Evolutionary conservation across 2,113 vertebrate genomes (phyloP).

Genomic region (Illadopsis cleaveri): DNA sequence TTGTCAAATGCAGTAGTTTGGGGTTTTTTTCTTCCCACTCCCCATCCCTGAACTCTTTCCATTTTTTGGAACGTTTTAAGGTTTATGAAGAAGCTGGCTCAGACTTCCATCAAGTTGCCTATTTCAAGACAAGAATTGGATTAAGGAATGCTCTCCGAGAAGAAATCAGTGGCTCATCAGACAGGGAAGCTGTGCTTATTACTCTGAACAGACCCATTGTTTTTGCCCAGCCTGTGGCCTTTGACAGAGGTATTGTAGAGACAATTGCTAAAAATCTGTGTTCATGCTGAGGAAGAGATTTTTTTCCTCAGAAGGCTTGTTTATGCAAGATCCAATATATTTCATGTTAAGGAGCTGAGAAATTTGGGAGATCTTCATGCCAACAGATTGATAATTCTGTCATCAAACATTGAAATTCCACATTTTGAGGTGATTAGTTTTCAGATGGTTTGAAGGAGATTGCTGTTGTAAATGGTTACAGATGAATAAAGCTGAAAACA

Average conservation of each 20-base stretch:
- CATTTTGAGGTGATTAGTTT: background rate
- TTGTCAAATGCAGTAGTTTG: background rate
- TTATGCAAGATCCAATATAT: background rate
- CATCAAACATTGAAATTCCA: background rate
- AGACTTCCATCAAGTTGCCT: conserved; percentile 98
- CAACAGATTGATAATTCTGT: background rate
- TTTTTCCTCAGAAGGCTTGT: background rate
- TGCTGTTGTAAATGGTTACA: background rate
- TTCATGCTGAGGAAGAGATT: background rate
- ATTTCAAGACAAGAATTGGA: conserved; percentile 96
- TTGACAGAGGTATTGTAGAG: conserved; percentile 88
- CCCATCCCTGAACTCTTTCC: background rate
- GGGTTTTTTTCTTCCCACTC: background rate
- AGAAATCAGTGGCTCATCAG: conserved; percentile 94
- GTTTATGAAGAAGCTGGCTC: conserved; percentile 98
- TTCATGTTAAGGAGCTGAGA: background rate
- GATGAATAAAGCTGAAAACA: background rate
- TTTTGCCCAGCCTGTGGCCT: conserved; percentile 96
- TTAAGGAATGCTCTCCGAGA: conserved; percentile 94
- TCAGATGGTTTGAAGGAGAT: background rate
- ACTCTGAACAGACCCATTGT: conserved; percentile 96
- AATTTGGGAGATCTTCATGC: background rate
- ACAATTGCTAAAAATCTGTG: background rate
- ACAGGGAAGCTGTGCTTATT: conserved; percentile 96
- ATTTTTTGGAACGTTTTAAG: conserved; percentile 60